These are phyloP conservation scores for Mastomys coucha DNA, from an alignment of 2,113 vertebrate genomes.

Conservation along the genomic window DNA sequence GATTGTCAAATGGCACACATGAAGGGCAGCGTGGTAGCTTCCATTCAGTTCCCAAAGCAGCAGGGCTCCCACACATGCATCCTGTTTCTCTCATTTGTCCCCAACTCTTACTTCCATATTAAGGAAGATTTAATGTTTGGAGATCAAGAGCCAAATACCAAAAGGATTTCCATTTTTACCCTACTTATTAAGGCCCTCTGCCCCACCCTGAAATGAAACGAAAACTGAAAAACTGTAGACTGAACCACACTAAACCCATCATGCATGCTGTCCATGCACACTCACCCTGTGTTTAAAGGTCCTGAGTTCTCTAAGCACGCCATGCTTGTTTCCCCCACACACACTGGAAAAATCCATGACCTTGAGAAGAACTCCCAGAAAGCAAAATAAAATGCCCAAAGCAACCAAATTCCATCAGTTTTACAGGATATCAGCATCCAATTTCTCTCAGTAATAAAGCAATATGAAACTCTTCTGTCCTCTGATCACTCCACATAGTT, in stretches of 20 bases:
- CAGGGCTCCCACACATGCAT: neutral
- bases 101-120: neutral
- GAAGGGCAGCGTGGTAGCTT: neutral
- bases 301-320: neutral
- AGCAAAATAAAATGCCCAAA: neutral
- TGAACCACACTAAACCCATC: neutral
- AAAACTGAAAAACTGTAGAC: neutral
- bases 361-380: neutral
- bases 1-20: neutral
- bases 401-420: neutral
- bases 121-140: neutral
- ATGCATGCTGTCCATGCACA: too few relatives aligned
- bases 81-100: neutral
- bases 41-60: neutral
- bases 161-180: neutral
- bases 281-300: neutral
- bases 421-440: neutral
- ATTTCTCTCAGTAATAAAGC: neutral
- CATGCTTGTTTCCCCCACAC: neutral
- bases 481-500: neutral
- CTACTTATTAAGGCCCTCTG: neutral
- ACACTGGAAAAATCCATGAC: neutral
- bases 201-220: neutral
- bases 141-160: neutral
- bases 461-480: neutral